phyloP scores from a whole-genome alignment of 1,140 invertebrate genomes.

The Doryteuthis pealeii region DNA sequence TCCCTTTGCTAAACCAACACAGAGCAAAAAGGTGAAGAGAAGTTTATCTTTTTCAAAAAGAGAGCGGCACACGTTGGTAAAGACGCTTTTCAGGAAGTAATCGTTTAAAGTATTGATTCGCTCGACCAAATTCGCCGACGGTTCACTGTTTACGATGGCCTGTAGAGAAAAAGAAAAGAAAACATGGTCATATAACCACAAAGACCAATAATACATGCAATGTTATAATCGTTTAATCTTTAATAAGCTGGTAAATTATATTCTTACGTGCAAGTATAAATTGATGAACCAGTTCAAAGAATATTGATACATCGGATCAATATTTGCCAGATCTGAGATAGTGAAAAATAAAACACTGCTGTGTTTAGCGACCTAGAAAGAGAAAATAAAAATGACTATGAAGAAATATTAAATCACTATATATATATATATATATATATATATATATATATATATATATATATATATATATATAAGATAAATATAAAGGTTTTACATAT shows the following conservation, averaged over 20 bases:
- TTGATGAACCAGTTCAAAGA: constrained; percentile 93
- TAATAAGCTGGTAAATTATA: no score
- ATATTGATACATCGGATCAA: constrained; percentile 98
- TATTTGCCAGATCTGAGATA: constrained; percentile 81
- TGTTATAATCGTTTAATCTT: no score
- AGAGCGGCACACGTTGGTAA: constrained; percentile 59
- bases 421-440: no score
- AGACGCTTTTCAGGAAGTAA: constrained; percentile 59
- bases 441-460: no score
- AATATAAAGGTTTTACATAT: no score
- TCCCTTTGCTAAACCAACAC: constrained; percentile 53
- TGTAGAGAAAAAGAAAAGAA: constrained; percentile 35
- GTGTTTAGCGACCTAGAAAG: constrained; percentile 74
- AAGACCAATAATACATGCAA: no score
- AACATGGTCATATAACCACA: no score
- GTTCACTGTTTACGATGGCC: constrained; percentile 57
- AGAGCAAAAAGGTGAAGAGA: constrained; percentile 60
- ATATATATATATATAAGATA: no score
- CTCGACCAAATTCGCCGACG: constrained; percentile 44
- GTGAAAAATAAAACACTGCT: constrained; percentile 89
- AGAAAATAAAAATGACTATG: no score
- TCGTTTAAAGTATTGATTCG: constrained; percentile 55
- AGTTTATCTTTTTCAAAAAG: constrained; percentile 62
- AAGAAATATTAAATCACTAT: no score
- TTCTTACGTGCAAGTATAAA: constrained; percentile 66